Conservation (phyloP, 2,113 vertebrate genomes). For the Pseudorectes ferrugineus region DNA sequence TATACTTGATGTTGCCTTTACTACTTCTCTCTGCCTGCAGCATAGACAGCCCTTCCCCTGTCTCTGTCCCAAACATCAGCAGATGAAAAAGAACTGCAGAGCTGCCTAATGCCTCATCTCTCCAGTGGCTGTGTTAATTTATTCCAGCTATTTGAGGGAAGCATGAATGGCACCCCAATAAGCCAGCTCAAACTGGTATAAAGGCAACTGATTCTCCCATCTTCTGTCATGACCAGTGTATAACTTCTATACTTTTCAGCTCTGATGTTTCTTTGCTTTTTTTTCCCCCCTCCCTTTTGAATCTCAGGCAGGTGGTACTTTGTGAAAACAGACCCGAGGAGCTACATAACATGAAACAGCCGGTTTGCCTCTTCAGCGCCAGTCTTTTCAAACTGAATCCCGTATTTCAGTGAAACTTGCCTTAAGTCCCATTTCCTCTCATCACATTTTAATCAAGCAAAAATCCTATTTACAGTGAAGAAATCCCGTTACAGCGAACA, state of each 20-base stretch:
- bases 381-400: not conserved
- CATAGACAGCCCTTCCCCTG: not conserved
- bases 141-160: constrained; percentile 43
- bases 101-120: not conserved
- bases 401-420: not conserved
- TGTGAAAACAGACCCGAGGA: not conserved
- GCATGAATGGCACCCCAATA: constrained; percentile 17
- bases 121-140: constrained; percentile 6
- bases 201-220: not conserved
- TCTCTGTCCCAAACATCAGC: not conserved
- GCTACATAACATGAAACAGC: not conserved
- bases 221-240: not conserved
- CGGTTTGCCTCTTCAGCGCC: not conserved
- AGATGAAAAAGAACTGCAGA: not conserved
- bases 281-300: not conserved
- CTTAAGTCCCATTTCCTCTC: not conserved
- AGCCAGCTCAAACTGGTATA: not conserved
- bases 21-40: not conserved
- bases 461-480: not conserved
- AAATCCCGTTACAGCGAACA: not conserved
- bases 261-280: not conserved
- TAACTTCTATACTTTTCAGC: not conserved
- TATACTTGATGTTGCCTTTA: not conserved
- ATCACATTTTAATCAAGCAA: constrained; percentile 19
- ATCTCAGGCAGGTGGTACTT: constrained; percentile 4